A percentile compares a stretch with the other conserved stretches of the same genome.
Conservation (phyloP, 1,140 invertebrate genomes). For the Chrysomallon squamiferum region DNA sequence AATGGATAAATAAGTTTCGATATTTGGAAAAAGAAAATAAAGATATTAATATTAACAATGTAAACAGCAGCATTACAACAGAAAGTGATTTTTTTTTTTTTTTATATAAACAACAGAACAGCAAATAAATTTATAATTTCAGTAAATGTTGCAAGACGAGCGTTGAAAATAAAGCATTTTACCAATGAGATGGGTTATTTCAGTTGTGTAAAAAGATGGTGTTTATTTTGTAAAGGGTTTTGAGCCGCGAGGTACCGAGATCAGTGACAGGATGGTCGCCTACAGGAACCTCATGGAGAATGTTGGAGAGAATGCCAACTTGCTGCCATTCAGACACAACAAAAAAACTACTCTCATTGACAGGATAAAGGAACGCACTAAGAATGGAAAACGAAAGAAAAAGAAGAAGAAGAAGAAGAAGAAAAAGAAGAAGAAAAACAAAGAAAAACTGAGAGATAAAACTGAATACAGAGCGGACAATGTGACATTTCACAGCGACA, state of each 20-base stretch:
- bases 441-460: constrained; percentile 16
- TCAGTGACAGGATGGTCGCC: constrained; percentile 78
- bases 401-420: constrained; percentile 4
- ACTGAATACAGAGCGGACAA: constrained; percentile 5
- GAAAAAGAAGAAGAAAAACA: background rate
- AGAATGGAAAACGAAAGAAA: constrained; percentile 7
- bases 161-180: too few species aligned
- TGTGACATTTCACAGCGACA: constrained; percentile 8
- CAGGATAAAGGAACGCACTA: constrained; percentile 1
- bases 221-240: constrained; percentile 77
- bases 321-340: constrained; percentile 71
- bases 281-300: constrained; percentile 85
- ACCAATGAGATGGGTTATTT: too few species aligned
- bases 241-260: constrained; percentile 83
- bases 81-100: background rate
- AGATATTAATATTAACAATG: background rate
- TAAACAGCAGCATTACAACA: background rate
- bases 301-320: constrained; percentile 74
- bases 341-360: background rate
- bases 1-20: background rate
- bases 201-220: too few species aligned
- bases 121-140: too few species aligned
- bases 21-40: background rate
- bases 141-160: too few species aligned
- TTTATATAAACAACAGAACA: background rate